phyloP scores from a whole-genome alignment of 2,113 vertebrate species.

The Tetrao urogallus region DNA sequence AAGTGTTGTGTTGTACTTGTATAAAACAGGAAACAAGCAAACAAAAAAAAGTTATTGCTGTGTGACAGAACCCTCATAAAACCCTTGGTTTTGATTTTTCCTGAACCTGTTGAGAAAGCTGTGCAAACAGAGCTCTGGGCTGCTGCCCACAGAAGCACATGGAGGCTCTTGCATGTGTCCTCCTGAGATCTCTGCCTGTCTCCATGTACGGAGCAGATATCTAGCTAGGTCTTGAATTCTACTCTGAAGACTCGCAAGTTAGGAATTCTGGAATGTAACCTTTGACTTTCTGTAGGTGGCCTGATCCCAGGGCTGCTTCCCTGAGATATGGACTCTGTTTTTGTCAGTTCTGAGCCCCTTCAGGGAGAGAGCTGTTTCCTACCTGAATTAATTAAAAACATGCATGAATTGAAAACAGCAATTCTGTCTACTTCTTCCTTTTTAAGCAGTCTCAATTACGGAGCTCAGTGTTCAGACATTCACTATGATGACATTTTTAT shows the following conservation, averaged over 20 bases:
- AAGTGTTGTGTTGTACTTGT: not conserved
- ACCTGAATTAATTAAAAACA: not conserved
- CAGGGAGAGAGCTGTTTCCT: not conserved
- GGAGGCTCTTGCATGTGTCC: not conserved
- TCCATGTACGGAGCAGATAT: not conserved
- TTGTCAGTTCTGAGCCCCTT: not conserved
- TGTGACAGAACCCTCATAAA: not conserved
- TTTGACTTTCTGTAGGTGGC: not conserved
- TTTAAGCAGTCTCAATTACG: not conserved
- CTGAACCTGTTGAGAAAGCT: not conserved
- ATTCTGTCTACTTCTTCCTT: not conserved
- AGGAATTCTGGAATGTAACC: not conserved
- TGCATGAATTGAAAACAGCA: not conserved
- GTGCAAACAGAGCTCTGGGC: not conserved
- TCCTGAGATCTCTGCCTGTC: not conserved
- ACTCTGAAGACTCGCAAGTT: not conserved
- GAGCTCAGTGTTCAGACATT: not conserved
- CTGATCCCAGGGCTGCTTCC: not conserved
- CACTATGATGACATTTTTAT: not conserved
- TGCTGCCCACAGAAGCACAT: not conserved
- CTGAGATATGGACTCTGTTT: not conserved
- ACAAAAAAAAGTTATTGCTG: not conserved
- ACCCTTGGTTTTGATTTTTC: not conserved
- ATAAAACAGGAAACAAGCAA: not conserved
- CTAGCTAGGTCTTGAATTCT: not conserved